Evolutionary conservation across 1,140 invertebrate genomes (phyloP).

Genomic region (Cylas formicarius): DNA sequence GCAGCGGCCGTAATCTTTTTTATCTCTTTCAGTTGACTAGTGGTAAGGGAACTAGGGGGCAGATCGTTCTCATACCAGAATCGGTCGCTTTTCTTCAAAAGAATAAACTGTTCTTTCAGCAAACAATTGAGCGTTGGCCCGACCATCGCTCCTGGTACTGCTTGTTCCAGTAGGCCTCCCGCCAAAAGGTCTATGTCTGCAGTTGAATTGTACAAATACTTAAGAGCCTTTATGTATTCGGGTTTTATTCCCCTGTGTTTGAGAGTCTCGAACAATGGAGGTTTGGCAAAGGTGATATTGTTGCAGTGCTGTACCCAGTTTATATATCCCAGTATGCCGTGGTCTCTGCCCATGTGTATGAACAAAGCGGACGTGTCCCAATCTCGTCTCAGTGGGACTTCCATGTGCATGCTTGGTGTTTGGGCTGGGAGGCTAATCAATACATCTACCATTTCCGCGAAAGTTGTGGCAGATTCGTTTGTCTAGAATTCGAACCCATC

Average conservation of each 20-base stretch:
- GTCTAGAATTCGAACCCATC: too few relatives aligned
- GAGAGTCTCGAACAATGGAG: conserved; percentile 55
- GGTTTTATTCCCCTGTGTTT: conserved; percentile 53
- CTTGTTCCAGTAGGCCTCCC: conserved; percentile 76
- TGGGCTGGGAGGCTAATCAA: conserved; percentile 46
- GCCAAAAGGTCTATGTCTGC: conserved; percentile 81
- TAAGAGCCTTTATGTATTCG: conserved; percentile 51
- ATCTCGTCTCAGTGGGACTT: conserved; percentile 33
- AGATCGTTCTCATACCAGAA: conserved; percentile 97
- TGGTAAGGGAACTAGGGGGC: conserved; percentile 74
- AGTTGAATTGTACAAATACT: conserved; percentile 62
- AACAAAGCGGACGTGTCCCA: conserved; percentile 51
- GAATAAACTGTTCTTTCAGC: conserved; percentile 69
- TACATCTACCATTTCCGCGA: conserved; percentile 41
- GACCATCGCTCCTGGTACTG: conserved; percentile 69
- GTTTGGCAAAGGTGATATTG: conserved; percentile 36
- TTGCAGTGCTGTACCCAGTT: conserved; percentile 65
- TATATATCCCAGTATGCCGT: conserved; percentile 82
- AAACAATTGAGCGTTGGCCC: conserved; percentile 85
- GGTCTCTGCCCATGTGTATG: conserved; percentile 73
- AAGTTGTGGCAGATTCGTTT: conserved; percentile 41
- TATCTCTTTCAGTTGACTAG: conserved; percentile 79
- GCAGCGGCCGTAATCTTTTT: conserved; percentile 74
- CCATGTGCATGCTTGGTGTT: conserved; percentile 45
- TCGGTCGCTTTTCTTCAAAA: conserved; percentile 73